Evolutionary conservation across 2,797 vertebrate genomes (phyloP), one percentile per base, ranked within the genome.

Genomic region (Catostomus latipinnis): DNA sequence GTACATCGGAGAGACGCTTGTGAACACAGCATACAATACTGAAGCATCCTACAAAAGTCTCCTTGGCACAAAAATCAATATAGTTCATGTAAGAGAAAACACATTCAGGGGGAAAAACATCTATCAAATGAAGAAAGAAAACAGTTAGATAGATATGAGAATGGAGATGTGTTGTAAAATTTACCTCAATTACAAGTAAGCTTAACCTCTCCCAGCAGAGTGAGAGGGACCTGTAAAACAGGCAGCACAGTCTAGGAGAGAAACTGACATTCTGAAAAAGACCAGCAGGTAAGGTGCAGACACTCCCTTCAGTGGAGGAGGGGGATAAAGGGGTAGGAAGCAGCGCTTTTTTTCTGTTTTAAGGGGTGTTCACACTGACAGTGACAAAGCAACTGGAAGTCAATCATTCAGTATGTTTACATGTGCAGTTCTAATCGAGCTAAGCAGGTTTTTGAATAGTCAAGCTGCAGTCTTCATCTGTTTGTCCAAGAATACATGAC

Each of bases 201-300:
- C 92, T 92, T 93, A 95, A 94, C 90, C 92, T 93, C 93, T 94
- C 91, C 88, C 89, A 92, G 93, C 91, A 93, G 91, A 93, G 90
- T 93, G 94, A 94, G 89, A 93, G 93, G 91, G 90, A 94, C 94
- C 94, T 94, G 93, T 93, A 93, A 95, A 93, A 94, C 91, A 94
- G 92, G 91, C 93, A 94, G 90, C 92, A 92, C 91, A 94, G 91
- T 93, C 92, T 92, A 91, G 92, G 90, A 94, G 88, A 94, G 80
- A 93, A 88, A 90, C 92, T 91, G 90, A 92, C 91, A 94, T 91
- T 93, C 90, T 90, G 85, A 93, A 92, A 91, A 85, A 92, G 81
- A 90, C 88, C 89, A 93, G 90, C 88, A 90, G 74, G 91, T 91
- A 93, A 90, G 91, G 87, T 89, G 91, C 90, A 93, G 89, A 87